Conservation (phyloP, 1,140 invertebrate species). For the Meloidogyne chitwoodi region DNA sequence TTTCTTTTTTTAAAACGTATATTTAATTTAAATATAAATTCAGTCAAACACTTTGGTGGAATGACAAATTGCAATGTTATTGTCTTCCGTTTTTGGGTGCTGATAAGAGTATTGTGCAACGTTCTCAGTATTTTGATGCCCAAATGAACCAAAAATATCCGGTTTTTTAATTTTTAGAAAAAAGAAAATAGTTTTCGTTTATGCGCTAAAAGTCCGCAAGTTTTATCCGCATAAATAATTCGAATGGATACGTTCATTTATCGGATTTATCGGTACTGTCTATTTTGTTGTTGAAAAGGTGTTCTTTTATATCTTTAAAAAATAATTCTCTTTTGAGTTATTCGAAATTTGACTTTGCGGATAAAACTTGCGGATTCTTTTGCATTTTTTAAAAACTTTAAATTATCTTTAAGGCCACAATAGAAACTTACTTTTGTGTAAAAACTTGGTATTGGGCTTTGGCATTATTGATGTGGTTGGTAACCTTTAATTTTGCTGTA, state of each 20-base stretch:
- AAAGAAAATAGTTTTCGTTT: too few relatives aligned
- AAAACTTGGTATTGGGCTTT: conserved; percentile 61
- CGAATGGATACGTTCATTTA: too few relatives aligned
- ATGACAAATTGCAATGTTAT: conserved; percentile 68
- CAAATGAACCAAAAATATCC: conserved; percentile 71
- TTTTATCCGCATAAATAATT: too few relatives aligned
- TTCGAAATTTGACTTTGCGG: too few relatives aligned
- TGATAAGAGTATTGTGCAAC: conserved; percentile 73
- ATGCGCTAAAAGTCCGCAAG: too few relatives aligned
- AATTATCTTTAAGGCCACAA: conserved; percentile 15
- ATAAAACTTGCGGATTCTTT: too few relatives aligned
- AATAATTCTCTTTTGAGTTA: too few relatives aligned
- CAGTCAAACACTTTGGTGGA: conserved; percentile 68
- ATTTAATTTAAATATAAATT: conserved; percentile 43
- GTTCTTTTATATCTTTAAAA: too few relatives aligned
- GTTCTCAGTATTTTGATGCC: conserved; percentile 73
- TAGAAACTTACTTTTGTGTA: conserved; percentile 61
- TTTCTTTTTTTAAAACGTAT: not conserved
- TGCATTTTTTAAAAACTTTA: not conserved
- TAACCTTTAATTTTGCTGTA: conserved; percentile 69
- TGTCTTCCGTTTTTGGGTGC: conserved; percentile 74
- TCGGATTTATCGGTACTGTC: too few relatives aligned
- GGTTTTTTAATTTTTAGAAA: too few relatives aligned
- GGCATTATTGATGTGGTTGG: conserved; percentile 62
- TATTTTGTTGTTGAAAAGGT: too few relatives aligned